A percentile compares a stretch with the other conserved stretches of the same genome.
Evolutionary conservation across 2,113 vertebrate genomes (phyloP).

Genomic region (Cettia cetti): DNA sequence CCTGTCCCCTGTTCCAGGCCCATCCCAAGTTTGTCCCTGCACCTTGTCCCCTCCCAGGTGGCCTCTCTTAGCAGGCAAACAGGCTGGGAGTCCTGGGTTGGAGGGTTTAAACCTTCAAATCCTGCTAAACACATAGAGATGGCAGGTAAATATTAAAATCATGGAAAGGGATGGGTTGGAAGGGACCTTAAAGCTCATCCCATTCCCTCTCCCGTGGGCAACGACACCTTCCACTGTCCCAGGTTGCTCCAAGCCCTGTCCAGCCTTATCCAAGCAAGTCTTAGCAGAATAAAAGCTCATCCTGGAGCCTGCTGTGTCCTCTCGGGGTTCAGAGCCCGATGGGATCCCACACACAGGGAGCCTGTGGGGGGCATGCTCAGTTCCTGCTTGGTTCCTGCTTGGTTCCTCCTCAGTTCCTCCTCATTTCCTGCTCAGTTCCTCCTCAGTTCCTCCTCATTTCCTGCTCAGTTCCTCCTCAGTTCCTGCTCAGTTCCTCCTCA

Average conservation of each 20-base stretch:
- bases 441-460: background rate
- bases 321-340: accelerated
- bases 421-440: background rate
- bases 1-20: background rate
- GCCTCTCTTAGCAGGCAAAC: background rate
- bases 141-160: background rate
- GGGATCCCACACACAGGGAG: background rate
- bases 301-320: background rate
- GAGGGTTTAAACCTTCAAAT: background rate
- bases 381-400: background rate
- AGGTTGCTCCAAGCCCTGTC: background rate
- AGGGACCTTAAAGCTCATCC: background rate
- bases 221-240: background rate
- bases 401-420: background rate
- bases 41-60: background rate
- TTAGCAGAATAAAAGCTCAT: background rate
- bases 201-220: background rate
- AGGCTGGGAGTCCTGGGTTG: background rate
- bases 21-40: background rate
- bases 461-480: background rate
- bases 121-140: background rate
- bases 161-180: background rate
- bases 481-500: background rate
- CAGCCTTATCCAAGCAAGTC: background rate
- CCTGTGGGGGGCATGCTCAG: accelerated